These are phyloP conservation scores for Plebejus melissa DNA, from an alignment of 2,888 invertebrate genomes.

Conservation along the genomic window DNA sequence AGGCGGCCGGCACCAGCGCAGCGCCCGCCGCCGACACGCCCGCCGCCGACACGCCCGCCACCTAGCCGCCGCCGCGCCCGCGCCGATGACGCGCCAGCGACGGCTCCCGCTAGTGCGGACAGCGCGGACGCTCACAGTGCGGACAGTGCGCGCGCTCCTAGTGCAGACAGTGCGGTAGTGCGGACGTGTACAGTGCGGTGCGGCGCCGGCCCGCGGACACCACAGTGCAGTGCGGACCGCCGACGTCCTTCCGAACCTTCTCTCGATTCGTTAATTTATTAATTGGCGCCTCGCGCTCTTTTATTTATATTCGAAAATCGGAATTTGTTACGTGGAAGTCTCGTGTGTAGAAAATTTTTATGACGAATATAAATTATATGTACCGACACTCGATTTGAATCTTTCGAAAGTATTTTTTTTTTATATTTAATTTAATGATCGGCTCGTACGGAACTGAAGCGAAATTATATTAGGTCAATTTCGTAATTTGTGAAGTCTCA, in stretches of 20 bases:
- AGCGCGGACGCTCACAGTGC: not conserved
- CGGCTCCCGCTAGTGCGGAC: constrained; percentile 32
- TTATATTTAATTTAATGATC: constrained; percentile 36
- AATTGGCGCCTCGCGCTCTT: constrained; percentile 35
- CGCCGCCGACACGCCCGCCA: constrained; percentile 47
- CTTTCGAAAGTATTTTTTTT: constrained; percentile 48
- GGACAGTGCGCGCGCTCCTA: constrained; percentile 14
- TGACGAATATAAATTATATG: constrained; percentile 76
- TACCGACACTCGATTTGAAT: constrained; percentile 63
- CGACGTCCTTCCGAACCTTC: constrained; percentile 34
- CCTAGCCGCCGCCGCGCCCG: constrained; percentile 42
- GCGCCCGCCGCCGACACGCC: constrained; percentile 45
- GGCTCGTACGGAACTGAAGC: constrained; percentile 34
- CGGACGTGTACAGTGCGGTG: constrained; percentile 33
- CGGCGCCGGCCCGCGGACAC: constrained; percentile 42
- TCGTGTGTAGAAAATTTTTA: constrained; percentile 78
- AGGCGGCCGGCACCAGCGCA: constrained; percentile 54
- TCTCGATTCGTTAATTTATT: constrained; percentile 50
- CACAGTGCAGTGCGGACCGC: constrained; percentile 34
- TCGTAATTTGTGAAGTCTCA: constrained; percentile 41
- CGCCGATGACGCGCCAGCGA: constrained; percentile 27
- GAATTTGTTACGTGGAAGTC: constrained; percentile 72
- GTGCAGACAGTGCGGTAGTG: constrained; percentile 35
- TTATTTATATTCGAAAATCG: constrained; percentile 68
- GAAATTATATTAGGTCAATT: constrained; percentile 42